Base-by-base conservation (phyloP, 2,888 invertebrate species). In the Cotesia congregata region DNA sequence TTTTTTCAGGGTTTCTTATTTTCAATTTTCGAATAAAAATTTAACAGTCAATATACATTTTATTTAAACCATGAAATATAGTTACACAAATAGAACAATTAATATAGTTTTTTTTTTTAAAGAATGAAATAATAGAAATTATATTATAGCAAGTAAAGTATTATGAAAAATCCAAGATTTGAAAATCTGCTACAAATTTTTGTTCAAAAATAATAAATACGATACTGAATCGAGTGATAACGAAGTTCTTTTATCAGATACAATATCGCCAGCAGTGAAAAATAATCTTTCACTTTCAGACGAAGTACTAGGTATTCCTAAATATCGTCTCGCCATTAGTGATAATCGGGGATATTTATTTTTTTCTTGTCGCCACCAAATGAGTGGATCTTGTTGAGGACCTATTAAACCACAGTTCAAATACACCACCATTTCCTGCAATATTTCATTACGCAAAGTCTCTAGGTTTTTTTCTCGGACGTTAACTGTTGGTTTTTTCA, bases 401-500 rank as follows among this genome's bases (percentile, higher is more conserved):
- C 15, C 59, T 59, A 71, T 71, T 20, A 15, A 59, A 12, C 59
- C 59, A 60, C 59, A 71, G 60, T 71, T 59, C 59, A 71, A 71
- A 71, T 71, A 60, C 60, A 59, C 9, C 17, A 71, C 60, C 20
- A 71, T 59, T 71, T 50, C 71, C 60, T 71, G 69, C 39, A 40
- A 69, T 69, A 69, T 30, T 50, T 71, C 60, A 71, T 1, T 15
- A 71, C 15, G 59, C 17, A 71, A 59, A 71, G 60, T 59, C 15
- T 59, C 71, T 2, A 71, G 59, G 59, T 40, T 60, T 59, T 0
- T 12, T 71, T 71, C 60, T 60, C 60, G 71, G 30, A 2, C 1
- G 41, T 69, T 69, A 69, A 69, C 41, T 69, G 69, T 69, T 38
- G 59, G 71, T 20, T 71, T 59, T 20, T 60, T 71, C 71, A 71